Evolutionary conservation across 1,140 invertebrate genomes (phyloP), one percentile per base, ranked within the genome.

Genomic region (Popillia japonica): DNA sequence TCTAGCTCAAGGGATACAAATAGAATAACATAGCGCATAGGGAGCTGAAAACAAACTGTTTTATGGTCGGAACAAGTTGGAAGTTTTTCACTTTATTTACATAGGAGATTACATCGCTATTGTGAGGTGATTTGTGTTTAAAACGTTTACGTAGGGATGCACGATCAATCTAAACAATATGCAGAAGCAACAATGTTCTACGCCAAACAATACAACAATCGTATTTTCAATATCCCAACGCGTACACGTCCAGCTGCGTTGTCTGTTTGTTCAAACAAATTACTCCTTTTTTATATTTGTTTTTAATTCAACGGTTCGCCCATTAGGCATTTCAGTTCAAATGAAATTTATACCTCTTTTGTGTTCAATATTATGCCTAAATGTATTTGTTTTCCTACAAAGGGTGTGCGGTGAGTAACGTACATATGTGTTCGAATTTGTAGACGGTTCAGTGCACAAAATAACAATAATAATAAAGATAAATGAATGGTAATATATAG

Each of bases 111-210:
- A 55, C 48, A 55, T 55, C 48, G 48, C 14, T 17, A 7, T 17
- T 55, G 48, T 55, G 48, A 55, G 48, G 48, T 55, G 48, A 55
- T 55, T 55, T 55, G 48, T 55, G 48, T 55, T 55, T 55, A 55
- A 55, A 55, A 55, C 48, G 48, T 55, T 55, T 55, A 55, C 48
- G 48, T 55, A 55, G 48, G 14, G 6, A 14, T 17, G 14, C 48
- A 1, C 14, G 17, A 55, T 55, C 48, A 55, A 55, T 55, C n/a
- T 17, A 55, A 55, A 55, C 48, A 17, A 55, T 55, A 55, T 55
- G 48, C 48, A 17, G 6, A 14, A 17, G 48, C 48, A 17, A 17
- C 48, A n/a, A 55, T 17, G 48, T 17, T 48, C 44, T 55, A 7
- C 48, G 14, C 48, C 48, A n/a, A 55, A 14, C 48, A 55, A 17